Conservation (phyloP, 1,140 invertebrate genomes). For the Drosophila burlai region DNA sequence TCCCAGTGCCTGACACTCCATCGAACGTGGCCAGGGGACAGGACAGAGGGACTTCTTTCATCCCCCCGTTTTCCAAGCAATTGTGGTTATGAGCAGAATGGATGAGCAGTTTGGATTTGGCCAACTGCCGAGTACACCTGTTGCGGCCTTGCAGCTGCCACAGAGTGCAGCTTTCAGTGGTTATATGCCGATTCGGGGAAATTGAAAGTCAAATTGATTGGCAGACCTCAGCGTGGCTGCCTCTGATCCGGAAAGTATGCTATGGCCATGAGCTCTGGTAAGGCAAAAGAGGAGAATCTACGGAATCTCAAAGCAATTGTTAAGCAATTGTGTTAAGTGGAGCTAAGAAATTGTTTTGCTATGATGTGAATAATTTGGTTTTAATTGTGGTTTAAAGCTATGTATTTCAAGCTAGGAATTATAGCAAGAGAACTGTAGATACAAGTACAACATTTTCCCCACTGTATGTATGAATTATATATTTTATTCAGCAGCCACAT, state of each 20-base stretch:
- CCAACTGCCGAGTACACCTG: slow-evolving; percentile 48
- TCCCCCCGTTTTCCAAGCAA: slow-evolving; percentile 2
- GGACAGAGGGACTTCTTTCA: background rate
- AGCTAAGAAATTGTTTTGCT: background rate
- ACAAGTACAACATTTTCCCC: background rate
- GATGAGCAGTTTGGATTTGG: slow-evolving; percentile 33
- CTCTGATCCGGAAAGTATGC: slow-evolving; percentile 34
- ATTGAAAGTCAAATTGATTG: slow-evolving; percentile 41
- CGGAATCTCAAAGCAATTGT: background rate
- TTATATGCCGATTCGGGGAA: slow-evolving; percentile 15
- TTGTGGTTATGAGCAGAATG: slow-evolving; percentile 50
- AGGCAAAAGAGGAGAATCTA: background rate
- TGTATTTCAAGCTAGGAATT: background rate
- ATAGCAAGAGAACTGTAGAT: background rate
- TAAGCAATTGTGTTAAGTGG: background rate
- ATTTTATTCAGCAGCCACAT: background rate
- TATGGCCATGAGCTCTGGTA: background rate
- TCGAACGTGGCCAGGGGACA: slow-evolving; percentile 37
- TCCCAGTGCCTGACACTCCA: slow-evolving; percentile 58
- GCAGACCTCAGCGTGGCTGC: slow-evolving; percentile 1
- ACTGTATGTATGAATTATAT: background rate
- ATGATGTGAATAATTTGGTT: background rate
- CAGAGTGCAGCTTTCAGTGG: slow-evolving; percentile 21
- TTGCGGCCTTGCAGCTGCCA: slow-evolving; percentile 17
- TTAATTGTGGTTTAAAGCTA: background rate